Evolutionary conservation across 2,888 invertebrate genomes (phyloP), one percentile per base, ranked within the genome.

Genomic region (Molorchus minor): DNA sequence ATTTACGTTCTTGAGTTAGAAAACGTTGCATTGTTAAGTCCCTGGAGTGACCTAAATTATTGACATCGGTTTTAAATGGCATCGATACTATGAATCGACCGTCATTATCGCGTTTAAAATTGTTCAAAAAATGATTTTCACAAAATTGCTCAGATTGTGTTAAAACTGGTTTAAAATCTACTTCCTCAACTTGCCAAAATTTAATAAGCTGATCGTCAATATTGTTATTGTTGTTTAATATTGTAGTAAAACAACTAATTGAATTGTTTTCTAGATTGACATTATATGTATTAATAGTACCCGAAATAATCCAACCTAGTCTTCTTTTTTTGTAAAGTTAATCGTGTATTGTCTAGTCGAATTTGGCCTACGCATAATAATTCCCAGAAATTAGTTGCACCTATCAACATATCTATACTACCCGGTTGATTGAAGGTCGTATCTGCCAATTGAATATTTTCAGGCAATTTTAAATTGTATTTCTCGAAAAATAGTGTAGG

Each of bases 261-360:
- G 25, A 36, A 15, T 10, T 16, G 3, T 16, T 8, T 19, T 4
- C 20, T 12, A 10, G 7, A 10, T 3, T 13, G 16, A 1, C 8
- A 16, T 25, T 45, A 8, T 13, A 44, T 5, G 12, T 17, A 30
- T 20, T 41, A 15, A 64, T 30, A n/a, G 20, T 45, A 15, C 65
- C 65, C n/a, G 64, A 46, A 13, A 67, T 33, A 36, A 65, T 33
- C 58, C 59, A 67, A 10, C 61, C 67, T 29, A 63, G 47, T n/a
- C 17, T 51, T 29, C 5, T 59, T 57, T 25, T 67, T 41, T 41
- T 59, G 61, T 8, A 65, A 45, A 1, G 49, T 47, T n/a, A 43
- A 49, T 1, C 12, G 7, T 25, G 51, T 25, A 10, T 21, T 8
- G n/a, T 51, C 56, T 54, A 61, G n/a, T 20, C 35, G 38, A n/a